phyloP scores from a whole-genome alignment of 1,140 invertebrate genomes.

The Brevipalpus yothersi region DNA sequence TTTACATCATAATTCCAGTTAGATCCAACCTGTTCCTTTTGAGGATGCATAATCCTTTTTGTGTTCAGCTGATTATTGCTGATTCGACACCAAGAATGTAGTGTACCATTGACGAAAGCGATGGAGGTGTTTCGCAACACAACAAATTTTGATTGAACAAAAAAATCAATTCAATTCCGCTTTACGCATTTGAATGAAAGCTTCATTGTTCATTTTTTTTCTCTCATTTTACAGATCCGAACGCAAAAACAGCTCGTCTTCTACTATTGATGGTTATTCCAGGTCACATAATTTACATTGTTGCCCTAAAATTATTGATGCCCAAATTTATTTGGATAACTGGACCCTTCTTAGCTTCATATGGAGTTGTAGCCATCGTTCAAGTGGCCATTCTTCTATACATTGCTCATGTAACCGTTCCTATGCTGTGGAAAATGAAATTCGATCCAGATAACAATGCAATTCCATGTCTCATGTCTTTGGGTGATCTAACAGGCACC shows the following conservation, averaged over 20 bases:
- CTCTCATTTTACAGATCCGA: conserved; percentile 1
- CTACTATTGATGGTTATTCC: conserved; percentile 61
- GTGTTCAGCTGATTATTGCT: too few relatives aligned
- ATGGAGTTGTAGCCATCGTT: neutral
- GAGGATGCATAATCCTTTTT: too few relatives aligned
- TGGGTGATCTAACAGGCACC: conserved; percentile 65
- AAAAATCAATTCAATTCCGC: too few relatives aligned
- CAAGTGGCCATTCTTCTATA: conserved; percentile 18
- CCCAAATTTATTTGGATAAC: neutral
- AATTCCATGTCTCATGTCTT: conserved; percentile 64
- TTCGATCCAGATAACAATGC: conserved; percentile 26
- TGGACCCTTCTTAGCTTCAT: neutral
- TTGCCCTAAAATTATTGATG: conserved; percentile 42
- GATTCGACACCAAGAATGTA: too few relatives aligned
- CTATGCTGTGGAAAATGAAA: conserved; percentile 21
- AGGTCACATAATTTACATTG: conserved; percentile 72
- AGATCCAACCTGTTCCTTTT: too few relatives aligned
- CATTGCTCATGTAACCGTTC: conserved; percentile 27
- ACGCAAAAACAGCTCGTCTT: conserved; percentile 44
- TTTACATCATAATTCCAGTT: too few relatives aligned
- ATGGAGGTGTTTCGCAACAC: neutral
- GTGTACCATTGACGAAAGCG: neutral
- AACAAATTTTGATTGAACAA: too few relatives aligned
- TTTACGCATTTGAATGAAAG: too few relatives aligned
- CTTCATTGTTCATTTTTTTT: neutral